Conservation (phyloP, 2,113 vertebrate genomes). For the Nesogale talazaci region DNA sequence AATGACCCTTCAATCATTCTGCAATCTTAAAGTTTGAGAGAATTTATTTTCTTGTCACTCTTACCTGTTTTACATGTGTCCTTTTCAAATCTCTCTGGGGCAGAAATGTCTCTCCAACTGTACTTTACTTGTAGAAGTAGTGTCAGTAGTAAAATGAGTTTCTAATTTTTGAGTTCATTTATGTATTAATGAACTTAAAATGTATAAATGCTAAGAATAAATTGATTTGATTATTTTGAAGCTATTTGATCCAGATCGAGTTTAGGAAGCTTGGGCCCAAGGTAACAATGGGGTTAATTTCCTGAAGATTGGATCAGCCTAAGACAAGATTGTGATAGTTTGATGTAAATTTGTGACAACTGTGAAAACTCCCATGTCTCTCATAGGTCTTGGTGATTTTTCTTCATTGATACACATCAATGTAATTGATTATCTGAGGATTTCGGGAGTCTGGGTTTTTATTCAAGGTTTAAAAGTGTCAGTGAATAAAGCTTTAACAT, state of each 20-base stretch:
- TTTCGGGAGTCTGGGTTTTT: background rate
- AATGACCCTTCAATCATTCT: background rate
- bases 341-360: background rate
- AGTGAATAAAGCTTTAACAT: background rate
- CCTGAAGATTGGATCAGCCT: background rate
- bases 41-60: background rate
- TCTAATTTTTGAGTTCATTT: conserved; percentile 59
- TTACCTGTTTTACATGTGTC: background rate
- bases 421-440: background rate
- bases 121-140: conserved; percentile 50
- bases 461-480: background rate
- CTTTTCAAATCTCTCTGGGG: conserved; percentile 57
- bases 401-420: background rate
- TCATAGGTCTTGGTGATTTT: background rate
- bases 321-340: background rate
- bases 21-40: conserved; percentile 21
- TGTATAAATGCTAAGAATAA: conserved; percentile 53
- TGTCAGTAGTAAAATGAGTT: conserved; percentile 35
- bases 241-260: conserved; percentile 30
- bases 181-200: conserved; percentile 67
- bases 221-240: conserved; percentile 45
- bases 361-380: background rate
- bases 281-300: background rate
- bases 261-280: conserved; percentile 28
- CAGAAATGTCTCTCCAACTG: conserved; percentile 41